Evolutionary conservation across 2,113 vertebrate genomes (phyloP).

Genomic region (Tinamus guttatus): DNA sequence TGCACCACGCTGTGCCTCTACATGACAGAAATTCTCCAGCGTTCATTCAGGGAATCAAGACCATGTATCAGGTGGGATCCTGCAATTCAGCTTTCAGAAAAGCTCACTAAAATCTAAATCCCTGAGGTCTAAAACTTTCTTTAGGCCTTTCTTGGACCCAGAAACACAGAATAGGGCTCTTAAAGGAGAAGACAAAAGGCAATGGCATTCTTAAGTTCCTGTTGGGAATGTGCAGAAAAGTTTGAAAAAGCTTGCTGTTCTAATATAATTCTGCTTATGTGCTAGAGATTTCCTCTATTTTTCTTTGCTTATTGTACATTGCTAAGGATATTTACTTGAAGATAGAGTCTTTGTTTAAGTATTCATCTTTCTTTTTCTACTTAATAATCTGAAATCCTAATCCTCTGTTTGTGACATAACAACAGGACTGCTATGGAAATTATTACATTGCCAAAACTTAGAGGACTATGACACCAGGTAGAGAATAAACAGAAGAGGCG

Average conservation of each 20-base stretch:
- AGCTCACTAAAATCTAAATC: neutral
- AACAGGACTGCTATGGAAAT: constrained; percentile 55
- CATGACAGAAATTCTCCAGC: neutral
- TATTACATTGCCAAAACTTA: constrained; percentile 10
- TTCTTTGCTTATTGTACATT: constrained; percentile 14
- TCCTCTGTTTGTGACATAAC: constrained; percentile 37
- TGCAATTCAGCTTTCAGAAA: neutral
- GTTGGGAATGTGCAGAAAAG: constrained; percentile 1
- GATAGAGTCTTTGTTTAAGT: constrained; percentile 25
- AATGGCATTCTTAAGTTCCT: constrained; percentile 6
- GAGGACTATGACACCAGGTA: constrained; percentile 49
- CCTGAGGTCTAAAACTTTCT: neutral
- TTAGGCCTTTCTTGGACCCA: neutral
- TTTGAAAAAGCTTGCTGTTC: constrained; percentile 28
- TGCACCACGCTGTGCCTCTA: neutral
- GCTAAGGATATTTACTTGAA: constrained; percentile 32
- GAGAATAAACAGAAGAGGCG: constrained; percentile 65
- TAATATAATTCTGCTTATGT: neutral
- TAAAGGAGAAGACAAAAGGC: neutral
- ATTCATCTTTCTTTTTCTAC: constrained; percentile 7
- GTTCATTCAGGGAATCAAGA: neutral
- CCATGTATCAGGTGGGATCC: neutral
- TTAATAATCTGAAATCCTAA: constrained; percentile 25
- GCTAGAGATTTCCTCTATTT: neutral
- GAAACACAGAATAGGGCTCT: neutral